These are phyloP conservation scores for Cybosia mesomella DNA, from an alignment of 2,888 invertebrate genomes.

Conservation along the genomic window DNA sequence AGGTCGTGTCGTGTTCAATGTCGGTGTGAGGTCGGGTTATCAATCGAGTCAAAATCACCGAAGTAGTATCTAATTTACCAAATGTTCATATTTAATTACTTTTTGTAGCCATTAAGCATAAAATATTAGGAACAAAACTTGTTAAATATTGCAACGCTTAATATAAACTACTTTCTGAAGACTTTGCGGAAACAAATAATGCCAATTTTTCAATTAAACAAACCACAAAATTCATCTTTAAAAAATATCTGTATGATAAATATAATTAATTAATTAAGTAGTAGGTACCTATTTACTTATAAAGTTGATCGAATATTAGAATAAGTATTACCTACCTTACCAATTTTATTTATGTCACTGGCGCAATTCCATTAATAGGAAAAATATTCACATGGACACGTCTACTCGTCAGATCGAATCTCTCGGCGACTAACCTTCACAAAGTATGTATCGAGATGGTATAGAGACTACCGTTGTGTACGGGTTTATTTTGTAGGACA, in stretches of 20 bases:
- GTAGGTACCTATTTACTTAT: not conserved
- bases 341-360: slow-evolving; percentile 1
- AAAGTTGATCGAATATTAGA: not conserved
- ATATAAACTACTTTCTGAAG: not conserved
- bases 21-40: slow-evolving; percentile 7
- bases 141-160: not conserved
- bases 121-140: not conserved
- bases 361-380: not conserved
- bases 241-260: not conserved
- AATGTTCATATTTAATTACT: not conserved
- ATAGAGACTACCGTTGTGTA: slow-evolving; percentile 2
- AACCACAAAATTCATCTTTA: not conserved
- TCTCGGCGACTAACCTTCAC: slow-evolving; percentile 26
- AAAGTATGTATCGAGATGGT: not conserved
- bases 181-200: not conserved
- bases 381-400: slow-evolving; percentile 33
- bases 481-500: not conserved
- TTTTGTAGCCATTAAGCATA: not conserved
- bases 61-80: not conserved
- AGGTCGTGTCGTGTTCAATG: slow-evolving; percentile 22
- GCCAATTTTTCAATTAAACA: not conserved
- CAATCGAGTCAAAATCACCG: slow-evolving; percentile 11
- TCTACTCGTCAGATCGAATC: slow-evolving; percentile 38
- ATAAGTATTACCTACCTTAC: not conserved
- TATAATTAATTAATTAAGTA: not conserved